Evolutionary conservation across 1,140 invertebrate genomes (phyloP).

Genomic region (Hycleus phaleratus): DNA sequence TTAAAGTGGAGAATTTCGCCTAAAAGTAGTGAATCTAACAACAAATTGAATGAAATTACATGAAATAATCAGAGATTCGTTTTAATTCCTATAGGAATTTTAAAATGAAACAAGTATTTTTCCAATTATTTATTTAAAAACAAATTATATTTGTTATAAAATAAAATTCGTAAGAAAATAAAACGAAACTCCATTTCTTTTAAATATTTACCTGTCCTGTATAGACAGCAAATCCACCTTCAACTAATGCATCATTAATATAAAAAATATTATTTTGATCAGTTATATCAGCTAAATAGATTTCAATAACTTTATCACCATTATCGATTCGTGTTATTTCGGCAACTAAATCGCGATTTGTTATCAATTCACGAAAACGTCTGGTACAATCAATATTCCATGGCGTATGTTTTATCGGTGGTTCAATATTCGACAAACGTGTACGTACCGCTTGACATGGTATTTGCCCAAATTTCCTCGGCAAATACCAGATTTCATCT

Average conservation of each 20-base stretch:
- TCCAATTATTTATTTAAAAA: not conserved
- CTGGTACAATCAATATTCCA: conserved; percentile 16
- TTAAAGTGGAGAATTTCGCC: too few relatives aligned
- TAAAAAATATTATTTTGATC: conserved; percentile 21
- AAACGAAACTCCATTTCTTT: not conserved
- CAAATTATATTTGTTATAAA: not conserved
- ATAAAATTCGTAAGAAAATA: not conserved
- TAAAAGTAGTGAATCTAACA: too few relatives aligned
- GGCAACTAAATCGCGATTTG: conserved; percentile 15
- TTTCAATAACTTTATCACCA: conserved; percentile 22
- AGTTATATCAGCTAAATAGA: conserved; percentile 30
- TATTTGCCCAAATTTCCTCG: conserved; percentile 20
- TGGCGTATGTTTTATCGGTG: conserved; percentile 15
- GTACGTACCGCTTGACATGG: conserved; percentile 28
- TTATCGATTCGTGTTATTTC: conserved; percentile 26
- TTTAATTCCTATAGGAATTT: conserved; percentile 3
- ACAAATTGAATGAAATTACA: not conserved
- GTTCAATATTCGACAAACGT: conserved; percentile 24
- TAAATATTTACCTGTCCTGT: conserved; percentile 24
- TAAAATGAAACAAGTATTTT: conserved; percentile 4
- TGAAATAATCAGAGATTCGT: conserved; percentile 1
- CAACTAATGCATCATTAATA: conserved; percentile 28
- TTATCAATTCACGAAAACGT: conserved; percentile 19
- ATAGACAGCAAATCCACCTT: conserved; percentile 24
- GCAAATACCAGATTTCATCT: conserved; percentile 25